Evolutionary conservation across 2,113 vertebrate species (phyloP), one percentile per base, ranked within the genome.

Genomic region (Atractosteus spatula): DNA sequence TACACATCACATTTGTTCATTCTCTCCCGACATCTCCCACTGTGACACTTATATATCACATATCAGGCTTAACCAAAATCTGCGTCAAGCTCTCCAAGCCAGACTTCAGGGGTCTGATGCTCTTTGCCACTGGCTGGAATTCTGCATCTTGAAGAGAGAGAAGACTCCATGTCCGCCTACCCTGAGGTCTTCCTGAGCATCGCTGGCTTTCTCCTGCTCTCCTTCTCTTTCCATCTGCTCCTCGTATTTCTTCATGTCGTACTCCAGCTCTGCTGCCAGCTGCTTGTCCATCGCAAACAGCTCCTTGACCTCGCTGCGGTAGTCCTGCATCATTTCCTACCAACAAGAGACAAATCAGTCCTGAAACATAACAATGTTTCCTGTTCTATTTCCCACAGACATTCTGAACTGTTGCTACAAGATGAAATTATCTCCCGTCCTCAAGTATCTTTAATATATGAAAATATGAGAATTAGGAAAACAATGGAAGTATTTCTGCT

Each of bases 301-400:
- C 4, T 97, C 94, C 78, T 94, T 95, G 77, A 98, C 89, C 82
- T 98, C 95, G 0, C 89, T 90, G 3, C 92, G 88, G 76, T 96
- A 96, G 78, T 98, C 95, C 75, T 98, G 93, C 95, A 98, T 94
- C 51, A 93, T 89, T 77, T 95, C 94, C 97, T 99, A 80, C 13
- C 85, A 80, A 57, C 62, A 55, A 71, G 14, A 75, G 51, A 57
- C 8, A 29, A 45, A 41, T 45, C 54, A 17, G 56, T 17, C 47
- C 13, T 70, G 2, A 69, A 45, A 17, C 56, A 75, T 3, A 67
- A 10, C 0, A 3, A 12, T 17, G 54, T 29, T 29, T 29, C 29
- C 29, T 29, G 29, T 29, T 29, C 29, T 29, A 29, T 29, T 29
- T 29, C 29, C 29, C 29, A 2, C 29, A 29, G 29, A 29, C 29